These are phyloP conservation scores for Prinia subflava DNA, from an alignment of 2,113 vertebrate genomes.

Conservation along the genomic window DNA sequence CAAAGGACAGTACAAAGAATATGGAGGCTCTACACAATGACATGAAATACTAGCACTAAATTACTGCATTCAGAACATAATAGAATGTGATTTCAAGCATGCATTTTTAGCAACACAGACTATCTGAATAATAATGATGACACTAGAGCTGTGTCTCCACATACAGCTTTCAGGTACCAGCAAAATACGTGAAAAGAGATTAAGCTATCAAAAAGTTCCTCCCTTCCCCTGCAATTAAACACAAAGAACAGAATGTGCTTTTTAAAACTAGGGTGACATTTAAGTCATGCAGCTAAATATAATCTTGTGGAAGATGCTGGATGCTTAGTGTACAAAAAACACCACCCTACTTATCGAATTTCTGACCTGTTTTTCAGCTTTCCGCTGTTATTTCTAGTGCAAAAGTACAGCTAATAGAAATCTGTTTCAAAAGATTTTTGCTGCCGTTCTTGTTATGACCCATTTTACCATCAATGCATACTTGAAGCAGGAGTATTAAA, in stretches of 20 bases:
- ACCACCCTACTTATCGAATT: background rate
- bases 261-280: background rate
- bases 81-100: background rate
- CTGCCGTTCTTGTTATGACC: background rate
- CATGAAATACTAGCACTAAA: background rate
- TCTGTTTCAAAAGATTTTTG: background rate
- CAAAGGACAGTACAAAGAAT: background rate
- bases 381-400: background rate
- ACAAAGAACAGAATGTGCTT: background rate
- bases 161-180: background rate
- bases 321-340: background rate
- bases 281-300: slow-evolving; percentile 3
- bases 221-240: background rate
- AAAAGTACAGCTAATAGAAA: background rate
- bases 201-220: background rate
- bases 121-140: background rate
- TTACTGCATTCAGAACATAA: background rate
- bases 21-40: background rate
- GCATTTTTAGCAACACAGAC: background rate
- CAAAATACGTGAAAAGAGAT: background rate
- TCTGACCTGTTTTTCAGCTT: background rate
- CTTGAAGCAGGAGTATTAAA: background rate
- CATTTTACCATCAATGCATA: background rate
- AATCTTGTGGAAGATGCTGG: background rate
- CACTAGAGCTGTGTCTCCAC: background rate